Base-by-base conservation (phyloP, 2,797 vertebrate species). In the Pagetopsis macropterus region DNA sequence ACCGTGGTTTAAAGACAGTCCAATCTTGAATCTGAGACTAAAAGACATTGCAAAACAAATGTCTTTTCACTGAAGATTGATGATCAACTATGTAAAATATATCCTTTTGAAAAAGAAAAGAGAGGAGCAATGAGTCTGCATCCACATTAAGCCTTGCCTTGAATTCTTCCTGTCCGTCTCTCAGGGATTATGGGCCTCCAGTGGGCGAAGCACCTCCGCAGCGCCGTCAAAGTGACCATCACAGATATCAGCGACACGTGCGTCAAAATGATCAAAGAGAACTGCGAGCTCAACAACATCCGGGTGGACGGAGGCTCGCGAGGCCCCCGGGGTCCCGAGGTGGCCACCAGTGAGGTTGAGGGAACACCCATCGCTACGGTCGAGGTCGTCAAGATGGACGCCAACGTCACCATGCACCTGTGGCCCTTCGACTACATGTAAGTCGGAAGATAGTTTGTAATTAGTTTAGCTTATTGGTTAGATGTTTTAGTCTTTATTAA, bases 111-210 rank as follows among this genome's bases (percentile, higher is more conserved):
- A 43, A 44, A 23, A 21, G n/a, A 12, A 16, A 61, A 61, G 21
- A 17, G 43, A 46, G 45, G 9, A 14, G n/a, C 27, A 27, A 4
- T 4, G 4, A 19, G 19, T 15, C 13, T 43, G 13, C 15, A 21
- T 61, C 6, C 37, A 33, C 43, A 1, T 54, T n/a, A 19, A 48
- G 11, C 23, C 31, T 57, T n/a, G 33, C 33, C 33, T 23, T 21
- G 3, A 8, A 0, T 5, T 16, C 5, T 10, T 10, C 21, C 11
- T 21, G 11, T 52, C 37, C 0, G 4, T 8, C 44, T 13, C 37
- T 16, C 82, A 98, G 98, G 98, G 55, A 99, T 99, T 85, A 99
- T 98, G 96, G 98, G 98, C 78, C 93, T 99, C 61, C 98, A 99
- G 48, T 99, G 98, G 98, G 96, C 97, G 64, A 98, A 98, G 87